Conservation (phyloP, 2,113 vertebrate genomes). For the Aspiorhynchus laticeps region DNA sequence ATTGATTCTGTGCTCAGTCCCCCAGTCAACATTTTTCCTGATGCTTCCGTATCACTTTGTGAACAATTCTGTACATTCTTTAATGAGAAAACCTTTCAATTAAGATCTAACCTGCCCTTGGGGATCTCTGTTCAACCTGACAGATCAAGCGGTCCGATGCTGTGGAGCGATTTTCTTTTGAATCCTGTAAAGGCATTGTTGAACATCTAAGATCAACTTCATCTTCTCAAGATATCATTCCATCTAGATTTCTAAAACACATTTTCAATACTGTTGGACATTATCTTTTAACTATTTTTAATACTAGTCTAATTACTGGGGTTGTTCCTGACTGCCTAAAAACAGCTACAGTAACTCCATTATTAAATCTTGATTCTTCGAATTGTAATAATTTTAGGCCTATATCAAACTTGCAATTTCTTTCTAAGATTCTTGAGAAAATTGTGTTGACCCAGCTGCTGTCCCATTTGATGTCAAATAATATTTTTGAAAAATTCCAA, state of each 20-base stretch:
- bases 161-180: not conserved
- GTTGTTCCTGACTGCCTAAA: too few relatives aligned
- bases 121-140: not conserved
- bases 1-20: not conserved
- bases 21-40: not conserved
- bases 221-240: too few relatives aligned
- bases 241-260: too few relatives aligned
- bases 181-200: too few relatives aligned
- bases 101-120: not conserved
- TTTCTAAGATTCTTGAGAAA: not conserved
- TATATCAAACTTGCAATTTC: not conserved
- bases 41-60: not conserved
- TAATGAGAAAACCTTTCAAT: not conserved
- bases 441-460: not conserved
- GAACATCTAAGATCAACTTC: too few relatives aligned
- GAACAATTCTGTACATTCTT: not conserved
- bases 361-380: not conserved
- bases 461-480: not conserved
- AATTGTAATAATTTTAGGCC: not conserved
- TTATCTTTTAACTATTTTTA: too few relatives aligned
- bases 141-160: not conserved
- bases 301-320: too few relatives aligned
- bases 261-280: too few relatives aligned
- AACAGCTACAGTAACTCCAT: not conserved
- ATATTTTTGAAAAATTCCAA: not conserved